These are phyloP conservation scores for Lerema accius DNA, from an alignment of 1,140 invertebrate genomes.

Conservation along the genomic window DNA sequence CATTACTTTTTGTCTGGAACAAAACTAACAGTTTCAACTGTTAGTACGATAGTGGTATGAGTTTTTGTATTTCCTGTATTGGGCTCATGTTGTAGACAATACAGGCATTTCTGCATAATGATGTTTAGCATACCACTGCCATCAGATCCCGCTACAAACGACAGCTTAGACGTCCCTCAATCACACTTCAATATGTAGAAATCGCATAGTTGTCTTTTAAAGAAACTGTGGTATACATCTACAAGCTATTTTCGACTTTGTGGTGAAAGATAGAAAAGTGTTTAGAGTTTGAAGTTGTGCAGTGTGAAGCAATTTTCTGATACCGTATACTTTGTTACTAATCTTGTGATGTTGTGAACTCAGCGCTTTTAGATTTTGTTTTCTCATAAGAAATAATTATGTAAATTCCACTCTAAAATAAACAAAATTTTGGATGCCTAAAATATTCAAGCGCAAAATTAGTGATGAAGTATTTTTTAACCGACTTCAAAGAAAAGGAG, in stretches of 20 bases:
- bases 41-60: background rate
- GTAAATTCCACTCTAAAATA: no score
- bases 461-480: no score
- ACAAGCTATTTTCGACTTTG: slow-evolving; percentile 1
- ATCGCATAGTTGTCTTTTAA: slow-evolving; percentile 2
- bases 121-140: slow-evolving; percentile 24
- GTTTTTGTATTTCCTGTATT: background rate
- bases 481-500: no score
- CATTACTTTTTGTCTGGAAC: slow-evolving; percentile 18
- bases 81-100: slow-evolving; percentile 10
- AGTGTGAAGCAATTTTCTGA: background rate
- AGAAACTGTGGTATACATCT: background rate
- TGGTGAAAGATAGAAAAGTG: background rate
- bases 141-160: slow-evolving; percentile 27
- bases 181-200: slow-evolving; percentile 17
- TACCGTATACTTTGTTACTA: background rate
- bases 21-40: background rate
- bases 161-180: slow-evolving; percentile 20
- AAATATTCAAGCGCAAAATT: no score
- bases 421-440: no score
- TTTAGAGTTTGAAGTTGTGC: background rate
- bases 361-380: background rate
- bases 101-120: slow-evolving; percentile 8
- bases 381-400: no score
- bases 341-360: background rate